phyloP scores from a whole-genome alignment of 2,888 invertebrate species.

The Maniola hyperantus region DNA sequence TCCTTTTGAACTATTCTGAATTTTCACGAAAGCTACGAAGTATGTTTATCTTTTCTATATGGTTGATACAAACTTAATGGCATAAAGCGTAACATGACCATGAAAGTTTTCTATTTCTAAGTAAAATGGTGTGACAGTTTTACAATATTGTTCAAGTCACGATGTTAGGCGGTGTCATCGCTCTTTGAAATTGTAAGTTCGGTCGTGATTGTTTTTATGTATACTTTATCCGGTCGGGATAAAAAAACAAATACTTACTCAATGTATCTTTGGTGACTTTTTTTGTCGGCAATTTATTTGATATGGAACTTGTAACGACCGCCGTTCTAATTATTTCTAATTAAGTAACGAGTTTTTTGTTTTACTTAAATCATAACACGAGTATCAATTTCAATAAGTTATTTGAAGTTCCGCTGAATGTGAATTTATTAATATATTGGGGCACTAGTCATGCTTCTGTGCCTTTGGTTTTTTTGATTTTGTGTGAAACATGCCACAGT shows the following conservation, averaged over 20 bases:
- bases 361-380: no score
- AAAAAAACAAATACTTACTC: neutral
- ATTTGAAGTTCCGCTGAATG: no score
- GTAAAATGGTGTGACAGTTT: neutral
- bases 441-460: no score
- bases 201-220: neutral
- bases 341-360: no score
- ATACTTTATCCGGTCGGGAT: neutral
- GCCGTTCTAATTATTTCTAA: no score
- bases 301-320: neutral
- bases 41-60: neutral
- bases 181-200: constrained; percentile 3
- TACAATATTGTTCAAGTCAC: neutral
- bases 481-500: no score
- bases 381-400: no score
- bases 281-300: constrained; percentile 4
- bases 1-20: neutral
- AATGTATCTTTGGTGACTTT: neutral
- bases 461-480: no score
- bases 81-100: neutral
- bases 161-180: neutral
- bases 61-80: neutral
- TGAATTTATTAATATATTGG: no score
- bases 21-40: neutral
- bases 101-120: neutral